Evolutionary conservation across 1,140 invertebrate species (phyloP), one percentile per base, ranked within the genome.

Genomic region (Batillaria attramentaria): DNA sequence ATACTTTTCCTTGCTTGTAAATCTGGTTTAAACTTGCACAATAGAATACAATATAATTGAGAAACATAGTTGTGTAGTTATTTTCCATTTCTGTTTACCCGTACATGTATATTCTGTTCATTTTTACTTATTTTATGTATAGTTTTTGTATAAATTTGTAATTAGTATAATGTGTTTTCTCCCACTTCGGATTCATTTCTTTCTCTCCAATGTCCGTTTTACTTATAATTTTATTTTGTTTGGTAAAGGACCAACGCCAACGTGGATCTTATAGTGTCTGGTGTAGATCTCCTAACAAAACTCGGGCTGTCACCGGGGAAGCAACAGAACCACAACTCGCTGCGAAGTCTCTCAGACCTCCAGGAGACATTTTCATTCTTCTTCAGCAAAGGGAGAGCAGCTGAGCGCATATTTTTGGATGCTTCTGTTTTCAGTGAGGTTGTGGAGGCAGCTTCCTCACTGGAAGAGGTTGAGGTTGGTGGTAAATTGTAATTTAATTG

Each of bases 191-290:
- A n/a, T n/a, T n/a, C n/a, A n/a, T n/a, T n/a, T n/a, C n/a, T n/a
- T n/a, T n/a, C n/a, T n/a, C n/a, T n/a, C n/a, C n/a, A n/a, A n/a
- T n/a, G n/a, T n/a, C n/a, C n/a, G n/a, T n/a, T n/a, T 31, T 20
- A 37, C 2, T 60, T 2, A 69, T 0, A 35, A 74, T 37, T 33
- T n/a, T 16, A 6, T 62, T 65, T 70, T 68, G 20, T 77, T 75
- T 65, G 75, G 85, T 91, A 74, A 84, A 92, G 92, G 35, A 89
- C 92, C 69, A 92, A 92, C 79, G 89, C 90, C 39, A 91, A 92
- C 81, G 87, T 92, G 16, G 92, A 92, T 84, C 84, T 92, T 8
- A 92, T 92, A 78, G 89, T 92, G 10, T 85, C 87, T 37, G 92
- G 89, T 10, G 84, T 88, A 10, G 84, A 80, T 10, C 66, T 92